Evolutionary conservation across 2,113 vertebrate species (phyloP).

Genomic region (Tringa solitaria): DNA sequence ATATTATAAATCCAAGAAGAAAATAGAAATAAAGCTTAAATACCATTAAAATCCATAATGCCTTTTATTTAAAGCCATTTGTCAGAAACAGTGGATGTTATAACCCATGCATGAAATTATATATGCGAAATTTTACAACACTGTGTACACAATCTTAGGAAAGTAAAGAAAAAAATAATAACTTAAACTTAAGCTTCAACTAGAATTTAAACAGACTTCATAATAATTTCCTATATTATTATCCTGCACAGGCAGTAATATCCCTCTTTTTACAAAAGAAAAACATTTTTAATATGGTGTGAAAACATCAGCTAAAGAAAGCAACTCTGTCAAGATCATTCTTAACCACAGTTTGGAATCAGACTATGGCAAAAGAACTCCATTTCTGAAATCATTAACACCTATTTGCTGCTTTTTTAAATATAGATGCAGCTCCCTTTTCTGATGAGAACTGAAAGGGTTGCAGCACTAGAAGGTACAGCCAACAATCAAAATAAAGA

Average conservation of each 20-base stretch:
- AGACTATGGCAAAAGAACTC: background rate
- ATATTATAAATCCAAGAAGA: background rate
- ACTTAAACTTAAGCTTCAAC: background rate
- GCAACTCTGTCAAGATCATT: background rate
- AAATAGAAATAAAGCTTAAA: slow-evolving; percentile 31
- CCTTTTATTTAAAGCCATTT: background rate
- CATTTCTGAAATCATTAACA: background rate
- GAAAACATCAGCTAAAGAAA: background rate
- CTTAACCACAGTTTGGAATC: background rate
- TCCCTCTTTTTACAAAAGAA: background rate
- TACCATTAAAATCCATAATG: background rate
- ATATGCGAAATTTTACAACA: background rate
- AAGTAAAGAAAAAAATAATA: background rate
- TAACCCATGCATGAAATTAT: background rate
- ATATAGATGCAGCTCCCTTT: background rate
- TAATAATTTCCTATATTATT: background rate
- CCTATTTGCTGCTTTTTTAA: background rate
- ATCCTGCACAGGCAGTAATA: background rate
- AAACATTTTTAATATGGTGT: background rate
- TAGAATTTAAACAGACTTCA: background rate
- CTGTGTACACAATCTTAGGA: background rate
- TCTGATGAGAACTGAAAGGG: background rate
- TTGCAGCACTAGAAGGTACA: background rate
- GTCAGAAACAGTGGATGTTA: background rate
- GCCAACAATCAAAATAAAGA: background rate